Conservation (phyloP, 2,797 vertebrate genomes). For the Microcaecilia unicolor region DNA sequence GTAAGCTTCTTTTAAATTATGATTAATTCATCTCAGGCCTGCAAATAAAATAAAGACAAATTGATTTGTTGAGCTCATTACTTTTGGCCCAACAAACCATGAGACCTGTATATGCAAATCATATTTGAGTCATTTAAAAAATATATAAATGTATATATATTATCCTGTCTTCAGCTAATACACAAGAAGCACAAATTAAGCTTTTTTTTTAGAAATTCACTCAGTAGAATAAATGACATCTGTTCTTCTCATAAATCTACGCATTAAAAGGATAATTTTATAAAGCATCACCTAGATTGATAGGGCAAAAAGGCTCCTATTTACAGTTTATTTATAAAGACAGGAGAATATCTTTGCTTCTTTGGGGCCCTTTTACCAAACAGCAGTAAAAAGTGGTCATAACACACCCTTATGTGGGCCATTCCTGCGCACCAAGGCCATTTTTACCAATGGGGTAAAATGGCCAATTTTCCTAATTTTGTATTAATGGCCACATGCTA, state of each 20-base stretch:
- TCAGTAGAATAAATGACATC: not conserved
- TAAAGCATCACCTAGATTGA: too few species aligned
- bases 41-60: slow-evolving; percentile 25
- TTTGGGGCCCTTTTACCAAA: too few species aligned
- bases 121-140: slow-evolving; percentile 12
- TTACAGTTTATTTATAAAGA: too few species aligned
- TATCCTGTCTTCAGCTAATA: not conserved
- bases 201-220: not conserved
- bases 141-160: slow-evolving; percentile 13
- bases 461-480: too few species aligned
- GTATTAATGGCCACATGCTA: too few species aligned
- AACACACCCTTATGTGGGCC: too few species aligned
- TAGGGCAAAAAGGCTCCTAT: too few species aligned
- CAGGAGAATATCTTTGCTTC: too few species aligned
- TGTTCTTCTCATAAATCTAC: slow-evolving; percentile 1
- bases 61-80: slow-evolving; percentile 21
- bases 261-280: too few species aligned
- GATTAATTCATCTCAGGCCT: slow-evolving; percentile 22
- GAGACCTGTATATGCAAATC: slow-evolving; percentile 20
- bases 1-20: slow-evolving; percentile 13
- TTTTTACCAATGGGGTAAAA: too few species aligned
- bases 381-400: too few species aligned
- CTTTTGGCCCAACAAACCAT: slow-evolving; percentile 19
- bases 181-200: not conserved
- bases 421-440: too few species aligned